Evolutionary conservation across 2,888 invertebrate genomes (phyloP), one percentile per base, ranked within the genome.

Genomic region (Cephus nigrinus): DNA sequence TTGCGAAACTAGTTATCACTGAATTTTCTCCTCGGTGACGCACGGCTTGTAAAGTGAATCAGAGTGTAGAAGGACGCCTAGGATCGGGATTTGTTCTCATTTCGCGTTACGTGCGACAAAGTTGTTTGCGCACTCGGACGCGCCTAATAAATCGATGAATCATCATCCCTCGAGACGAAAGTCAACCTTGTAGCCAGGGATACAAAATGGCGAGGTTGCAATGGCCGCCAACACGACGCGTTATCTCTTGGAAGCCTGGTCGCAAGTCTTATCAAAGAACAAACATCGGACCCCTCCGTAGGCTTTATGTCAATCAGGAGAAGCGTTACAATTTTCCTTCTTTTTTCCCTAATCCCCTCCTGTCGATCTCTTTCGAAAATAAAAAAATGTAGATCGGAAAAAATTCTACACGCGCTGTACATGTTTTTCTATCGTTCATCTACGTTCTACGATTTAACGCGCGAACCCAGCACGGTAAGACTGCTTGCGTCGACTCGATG

Each of bases 191-290:
- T 72, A 75, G 55, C 69, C 40, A 74, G 72, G 78, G 74, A 80
- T 69, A 80, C 79, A 85, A 87, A 87, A 87, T 88, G 88, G 87
- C 85, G 82, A 77, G 32, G 71, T 72, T 72, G 72, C 69, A 73
- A 30, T 34, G 74, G 77, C 77, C 80, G 82, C 78, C 81, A 82
- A 77, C 80, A 75, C 79, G 79, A 72, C 80, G 83, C 78, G 82
- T 80, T 81, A 79, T 69, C 68, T 76, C 78, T 36, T 80, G 76
- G 78, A 34, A 75, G 55, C 76, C 72, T 71, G 73, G 79, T 76
- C 77, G 80, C 81, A 79, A 80, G 80, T 79, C 81, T 89, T 90
- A 90, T 90, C 90, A 84, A 69, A 79, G 83, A 87, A 84, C 88
- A 90, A 90, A 90, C 86, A 90, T 82, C 82, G 84, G 84, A 83